Conservation (phyloP, 2,113 vertebrate genomes). For the Serinus canaria region DNA sequence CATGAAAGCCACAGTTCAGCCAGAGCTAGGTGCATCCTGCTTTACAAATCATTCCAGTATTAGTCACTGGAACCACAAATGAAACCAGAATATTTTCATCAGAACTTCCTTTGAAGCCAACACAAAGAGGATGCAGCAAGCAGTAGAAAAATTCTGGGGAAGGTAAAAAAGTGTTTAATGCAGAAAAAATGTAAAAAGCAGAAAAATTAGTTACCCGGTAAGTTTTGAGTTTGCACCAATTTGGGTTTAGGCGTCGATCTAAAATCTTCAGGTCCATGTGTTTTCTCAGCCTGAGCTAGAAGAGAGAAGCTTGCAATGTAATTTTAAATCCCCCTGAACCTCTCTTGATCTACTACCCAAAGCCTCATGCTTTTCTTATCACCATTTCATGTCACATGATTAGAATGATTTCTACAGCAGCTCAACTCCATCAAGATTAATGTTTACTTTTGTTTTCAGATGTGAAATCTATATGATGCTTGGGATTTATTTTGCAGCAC, state of each 20-base stretch:
- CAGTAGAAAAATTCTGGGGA: not conserved
- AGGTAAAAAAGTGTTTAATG: not conserved
- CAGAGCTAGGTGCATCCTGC: not conserved
- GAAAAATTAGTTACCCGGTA: slow-evolving; percentile 38
- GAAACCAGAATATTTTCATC: not conserved
- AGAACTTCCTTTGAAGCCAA: not conserved
- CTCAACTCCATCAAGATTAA: not conserved
- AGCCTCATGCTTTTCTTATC: not conserved
- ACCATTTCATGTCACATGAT: not conserved
- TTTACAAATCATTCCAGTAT: not conserved
- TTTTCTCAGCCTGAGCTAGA: slow-evolving; percentile 40
- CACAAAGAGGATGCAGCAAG: not conserved
- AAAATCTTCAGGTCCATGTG: not conserved
- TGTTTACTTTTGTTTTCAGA: not conserved
- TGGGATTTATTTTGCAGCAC: not conserved
- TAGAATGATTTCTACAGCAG: not conserved
- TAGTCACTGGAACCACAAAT: not conserved
- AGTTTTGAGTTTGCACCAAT: slow-evolving; percentile 25
- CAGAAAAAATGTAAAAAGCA: not conserved
- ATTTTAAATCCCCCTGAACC: not conserved
- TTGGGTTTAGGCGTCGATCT: slow-evolving; percentile 30
- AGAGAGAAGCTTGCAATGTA: slow-evolving; percentile 13
- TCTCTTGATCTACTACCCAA: not conserved
- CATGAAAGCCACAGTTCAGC: not conserved
- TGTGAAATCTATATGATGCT: not conserved